These are phyloP conservation scores for Nephotettix cincticeps DNA, from an alignment of 1,140 invertebrate genomes.

Conservation along the genomic window DNA sequence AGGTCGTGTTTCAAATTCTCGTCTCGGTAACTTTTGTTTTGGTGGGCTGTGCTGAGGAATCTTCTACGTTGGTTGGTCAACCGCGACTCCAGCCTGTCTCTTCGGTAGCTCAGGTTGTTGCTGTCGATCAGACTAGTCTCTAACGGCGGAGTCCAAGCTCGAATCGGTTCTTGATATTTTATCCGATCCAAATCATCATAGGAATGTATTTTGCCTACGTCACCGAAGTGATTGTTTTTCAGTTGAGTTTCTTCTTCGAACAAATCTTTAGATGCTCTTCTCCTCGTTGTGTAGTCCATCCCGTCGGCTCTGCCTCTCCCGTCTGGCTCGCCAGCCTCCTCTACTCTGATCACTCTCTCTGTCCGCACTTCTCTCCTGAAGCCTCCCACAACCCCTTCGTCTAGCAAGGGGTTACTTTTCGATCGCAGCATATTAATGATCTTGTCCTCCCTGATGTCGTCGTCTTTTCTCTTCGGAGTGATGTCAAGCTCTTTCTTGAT, in stretches of 20 bases:
- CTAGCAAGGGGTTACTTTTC: conserved; percentile 18
- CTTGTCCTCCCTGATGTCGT: conserved; percentile 19
- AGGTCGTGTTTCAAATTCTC: conserved; percentile 45
- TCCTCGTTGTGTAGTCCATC: conserved; percentile 59
- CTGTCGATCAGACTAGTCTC: conserved; percentile 37
- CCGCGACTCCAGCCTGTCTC: conserved; percentile 71
- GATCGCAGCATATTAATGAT: conserved; percentile 27
- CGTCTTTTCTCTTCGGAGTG: conserved; percentile 2
- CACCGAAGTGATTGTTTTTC: conserved; percentile 26
- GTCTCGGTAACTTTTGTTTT: conserved; percentile 41
- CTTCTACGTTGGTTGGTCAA: conserved; percentile 56
- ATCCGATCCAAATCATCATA: conserved; percentile 35
- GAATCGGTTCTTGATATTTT: conserved; percentile 21
- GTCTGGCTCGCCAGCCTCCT: conserved; percentile 33
- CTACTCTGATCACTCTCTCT: conserved; percentile 7
- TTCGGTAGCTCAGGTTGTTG: conserved; percentile 64
- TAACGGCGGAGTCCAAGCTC: conserved; percentile 9
- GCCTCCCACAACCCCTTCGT: neutral
- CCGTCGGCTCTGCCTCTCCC: conserved; percentile 63
- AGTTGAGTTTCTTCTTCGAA: conserved; percentile 20
- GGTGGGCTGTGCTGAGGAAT: conserved; percentile 46
- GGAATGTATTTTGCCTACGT: conserved; percentile 47
- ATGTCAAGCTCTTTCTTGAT: neutral
- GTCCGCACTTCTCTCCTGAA: neutral
- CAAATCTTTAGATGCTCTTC: conserved; percentile 43